Conservation (phyloP, 2,113 vertebrate genomes). For the Alaudala cheleensis region DNA sequence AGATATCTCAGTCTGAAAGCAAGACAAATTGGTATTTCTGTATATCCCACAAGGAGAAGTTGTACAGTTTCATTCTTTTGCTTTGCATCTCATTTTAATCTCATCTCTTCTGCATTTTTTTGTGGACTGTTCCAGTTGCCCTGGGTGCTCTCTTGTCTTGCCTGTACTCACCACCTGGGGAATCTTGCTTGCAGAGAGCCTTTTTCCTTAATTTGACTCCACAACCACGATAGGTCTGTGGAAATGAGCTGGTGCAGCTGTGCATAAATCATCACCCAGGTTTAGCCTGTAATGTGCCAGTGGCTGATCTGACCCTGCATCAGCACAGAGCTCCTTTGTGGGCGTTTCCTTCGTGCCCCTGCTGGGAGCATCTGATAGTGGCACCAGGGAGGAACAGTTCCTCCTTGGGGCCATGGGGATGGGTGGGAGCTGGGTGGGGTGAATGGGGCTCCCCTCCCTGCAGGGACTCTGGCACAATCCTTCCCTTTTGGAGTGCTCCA, state of each 20-base stretch:
- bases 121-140: not conserved
- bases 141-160: not conserved
- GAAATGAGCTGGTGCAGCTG: not conserved
- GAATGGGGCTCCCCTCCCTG: fast-evolving
- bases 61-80: not conserved
- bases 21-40: not conserved
- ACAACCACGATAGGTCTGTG: not conserved
- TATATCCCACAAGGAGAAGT: not conserved
- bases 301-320: not conserved
- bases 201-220: not conserved
- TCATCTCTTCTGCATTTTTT: not conserved
- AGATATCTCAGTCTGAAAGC: not conserved
- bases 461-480: not conserved
- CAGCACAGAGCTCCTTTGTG: not conserved
- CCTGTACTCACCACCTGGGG: not conserved
- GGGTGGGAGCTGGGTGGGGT: not conserved
- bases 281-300: not conserved
- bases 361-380: not conserved
- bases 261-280: not conserved
- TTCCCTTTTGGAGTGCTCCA: not conserved
- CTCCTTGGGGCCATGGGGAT: not conserved
- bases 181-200: not conserved
- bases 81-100: not conserved
- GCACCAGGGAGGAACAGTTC: not conserved
- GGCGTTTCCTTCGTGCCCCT: not conserved